Evolutionary conservation across 2,888 invertebrate genomes (phyloP), one percentile per base, ranked within the genome.

Genomic region (Sphaerophoria taeniata): DNA sequence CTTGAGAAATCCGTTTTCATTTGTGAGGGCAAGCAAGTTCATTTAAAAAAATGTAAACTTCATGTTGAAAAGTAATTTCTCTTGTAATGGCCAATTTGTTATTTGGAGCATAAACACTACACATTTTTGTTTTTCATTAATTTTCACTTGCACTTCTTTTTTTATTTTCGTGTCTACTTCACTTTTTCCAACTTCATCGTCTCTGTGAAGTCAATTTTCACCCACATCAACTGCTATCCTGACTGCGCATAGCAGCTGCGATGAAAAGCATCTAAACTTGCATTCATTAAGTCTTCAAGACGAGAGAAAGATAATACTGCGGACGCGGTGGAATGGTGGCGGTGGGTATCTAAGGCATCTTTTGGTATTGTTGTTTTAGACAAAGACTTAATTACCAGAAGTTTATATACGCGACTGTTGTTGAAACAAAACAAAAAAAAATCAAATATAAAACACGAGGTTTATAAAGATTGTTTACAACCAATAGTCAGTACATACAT

Each of bases 181-280:
- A 33, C 33, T 61, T 47, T 39, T 11, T 65, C 9, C n/a, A 51
- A 39, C 51, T 67, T 67, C 16, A 7, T 24, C 49, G 16, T 49
- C 49, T 6, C 3, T n/a, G 33, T 9, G 34, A 56, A 71, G 58
- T 34, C 47, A 56, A 70, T 70, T 56, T 70, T 70, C 43, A 47
- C 56, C 53, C 69, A 16, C 55, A 14, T 6, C 43, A 56, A 56
- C 55, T 24, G 24, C 31, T 31, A 0, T 9, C 9, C 0, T 0
- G 61, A 16, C 0, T 0, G 61, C 43, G 5, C 33, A 34, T 53
- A 24, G 24, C 24, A 24, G 24, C n/a, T 3, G 49, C 45, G 43
- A 45, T 70, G 47, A 58, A 45, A 58, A 45, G 7, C 58, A 49
- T 63, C 34, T 53, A 53, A 71, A 72, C 49, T 72, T 72, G 72